Conservation (phyloP, 1,140 invertebrate genomes). For the Adelges cooleyi region DNA sequence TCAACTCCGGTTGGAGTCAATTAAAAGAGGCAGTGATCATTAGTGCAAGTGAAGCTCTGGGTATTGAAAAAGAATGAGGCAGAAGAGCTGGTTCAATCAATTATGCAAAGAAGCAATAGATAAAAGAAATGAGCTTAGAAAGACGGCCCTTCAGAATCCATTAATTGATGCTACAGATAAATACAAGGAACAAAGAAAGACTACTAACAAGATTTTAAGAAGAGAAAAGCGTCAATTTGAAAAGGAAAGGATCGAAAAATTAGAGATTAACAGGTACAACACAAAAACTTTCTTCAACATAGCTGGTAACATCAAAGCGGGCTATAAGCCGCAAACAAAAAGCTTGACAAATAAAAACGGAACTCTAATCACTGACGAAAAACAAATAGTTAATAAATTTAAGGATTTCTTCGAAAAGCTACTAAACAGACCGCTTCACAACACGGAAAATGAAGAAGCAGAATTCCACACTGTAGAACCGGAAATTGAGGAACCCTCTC, state of each 20-base stretch:
- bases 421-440: background rate
- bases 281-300: background rate
- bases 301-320: background rate
- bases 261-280: slow-evolving; percentile 5
- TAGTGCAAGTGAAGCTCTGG: background rate
- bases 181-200: slow-evolving; percentile 5
- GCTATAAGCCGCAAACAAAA: background rate
- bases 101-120: slow-evolving; percentile 18
- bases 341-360: background rate
- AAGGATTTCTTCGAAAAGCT: background rate
- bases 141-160: background rate
- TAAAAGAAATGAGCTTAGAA: slow-evolving; percentile 23
- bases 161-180: background rate
- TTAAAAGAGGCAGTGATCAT: background rate
- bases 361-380: background rate
- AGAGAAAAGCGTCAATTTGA: slow-evolving; percentile 27
- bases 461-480: background rate
- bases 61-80: background rate
- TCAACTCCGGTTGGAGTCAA: background rate
- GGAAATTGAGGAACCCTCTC: background rate
- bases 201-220: slow-evolving; percentile 16
- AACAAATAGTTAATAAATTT: slow-evolving; percentile 2
- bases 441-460: background rate
- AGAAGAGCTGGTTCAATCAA: slow-evolving; percentile 28
- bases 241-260: slow-evolving; percentile 1